Conservation (phyloP, 2,888 invertebrate genomes). For the Drosophila dives region DNA sequence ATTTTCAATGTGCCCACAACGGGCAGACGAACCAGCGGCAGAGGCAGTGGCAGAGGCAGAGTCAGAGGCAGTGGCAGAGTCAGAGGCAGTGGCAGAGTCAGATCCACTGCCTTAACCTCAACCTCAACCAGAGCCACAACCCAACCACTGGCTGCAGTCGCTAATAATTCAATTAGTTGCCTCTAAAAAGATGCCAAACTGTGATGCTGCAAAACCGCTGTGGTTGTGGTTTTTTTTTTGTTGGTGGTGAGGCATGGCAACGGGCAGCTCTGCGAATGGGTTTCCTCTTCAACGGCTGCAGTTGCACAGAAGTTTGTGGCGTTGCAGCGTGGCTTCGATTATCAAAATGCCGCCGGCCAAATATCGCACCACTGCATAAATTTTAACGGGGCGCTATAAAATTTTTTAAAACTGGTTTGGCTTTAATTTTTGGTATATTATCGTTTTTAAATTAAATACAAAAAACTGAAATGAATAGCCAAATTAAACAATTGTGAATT, state of each 20-base stretch:
- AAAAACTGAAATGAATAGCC: neutral
- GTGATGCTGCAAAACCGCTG: slow-evolving; percentile 51
- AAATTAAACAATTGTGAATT: neutral
- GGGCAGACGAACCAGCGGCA: slow-evolving; percentile 31
- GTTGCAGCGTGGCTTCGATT: slow-evolving; percentile 63
- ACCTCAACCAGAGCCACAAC: slow-evolving; percentile 14
- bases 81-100: slow-evolving; percentile 1
- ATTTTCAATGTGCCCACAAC: slow-evolving; percentile 65
- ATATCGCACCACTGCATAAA: slow-evolving; percentile 68
- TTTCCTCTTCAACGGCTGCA: slow-evolving; percentile 26
- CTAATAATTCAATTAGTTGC: slow-evolving; percentile 83
- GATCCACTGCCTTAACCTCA: slow-evolving; percentile 19
- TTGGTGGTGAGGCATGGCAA: slow-evolving; percentile 22
- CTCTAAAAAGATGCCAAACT: slow-evolving; percentile 71
- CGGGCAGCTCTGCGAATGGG: slow-evolving; percentile 5
- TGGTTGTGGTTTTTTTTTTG: slow-evolving; percentile 12
- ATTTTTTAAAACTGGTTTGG: slow-evolving; percentile 23
- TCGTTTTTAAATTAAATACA: neutral
- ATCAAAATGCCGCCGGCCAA: slow-evolving; percentile 67
- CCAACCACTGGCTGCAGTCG: slow-evolving; percentile 46
- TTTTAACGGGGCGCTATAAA: slow-evolving; percentile 33
- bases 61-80: slow-evolving; percentile 8
- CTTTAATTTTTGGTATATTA: slow-evolving; percentile 6
- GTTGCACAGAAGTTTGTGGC: slow-evolving; percentile 52
- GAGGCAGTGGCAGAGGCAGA: slow-evolving; percentile 9